These are phyloP conservation scores for Melanotaenia boesemani DNA, from an alignment of 2,797 vertebrate species.

Conservation along the genomic window DNA sequence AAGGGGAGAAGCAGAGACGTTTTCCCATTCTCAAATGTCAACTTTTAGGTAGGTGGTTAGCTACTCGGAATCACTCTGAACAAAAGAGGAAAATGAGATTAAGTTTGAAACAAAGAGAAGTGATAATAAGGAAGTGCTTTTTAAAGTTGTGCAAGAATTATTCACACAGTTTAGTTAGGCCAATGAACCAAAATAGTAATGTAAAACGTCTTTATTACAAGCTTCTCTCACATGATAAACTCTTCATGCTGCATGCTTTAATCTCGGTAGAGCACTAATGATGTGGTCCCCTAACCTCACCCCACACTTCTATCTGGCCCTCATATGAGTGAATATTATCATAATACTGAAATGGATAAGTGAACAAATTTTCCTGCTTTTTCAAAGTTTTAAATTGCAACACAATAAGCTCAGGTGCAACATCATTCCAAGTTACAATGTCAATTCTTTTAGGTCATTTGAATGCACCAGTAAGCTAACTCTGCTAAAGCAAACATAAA, in stretches of 20 bases:
- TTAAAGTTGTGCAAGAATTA: neutral
- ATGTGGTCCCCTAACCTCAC: neutral
- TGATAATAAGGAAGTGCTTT: neutral
- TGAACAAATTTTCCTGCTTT: neutral
- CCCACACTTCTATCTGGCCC: neutral
- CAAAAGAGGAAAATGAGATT: neutral
- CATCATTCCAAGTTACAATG: neutral
- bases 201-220: neutral
- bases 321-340: neutral
- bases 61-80: slow-evolving; percentile 17
- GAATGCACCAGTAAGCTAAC: neutral
- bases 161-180: neutral
- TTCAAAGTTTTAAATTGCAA: neutral
- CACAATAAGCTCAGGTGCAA: too few relatives aligned
- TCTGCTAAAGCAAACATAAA: neutral
- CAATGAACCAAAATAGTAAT: neutral
- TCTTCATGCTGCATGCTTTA: neutral
- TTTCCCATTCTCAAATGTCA: slow-evolving; percentile 16
- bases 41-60: neutral
- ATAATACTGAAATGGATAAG: neutral
- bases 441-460: neutral
- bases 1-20: slow-evolving; percentile 18
- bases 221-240: neutral
- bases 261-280: neutral
- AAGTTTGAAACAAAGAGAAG: neutral